Percentiles rank a stretch among this genome's conserved stretches.
Conservation (phyloP, 2,797 vertebrate species). For the Melanotaenia trifasciata region DNA sequence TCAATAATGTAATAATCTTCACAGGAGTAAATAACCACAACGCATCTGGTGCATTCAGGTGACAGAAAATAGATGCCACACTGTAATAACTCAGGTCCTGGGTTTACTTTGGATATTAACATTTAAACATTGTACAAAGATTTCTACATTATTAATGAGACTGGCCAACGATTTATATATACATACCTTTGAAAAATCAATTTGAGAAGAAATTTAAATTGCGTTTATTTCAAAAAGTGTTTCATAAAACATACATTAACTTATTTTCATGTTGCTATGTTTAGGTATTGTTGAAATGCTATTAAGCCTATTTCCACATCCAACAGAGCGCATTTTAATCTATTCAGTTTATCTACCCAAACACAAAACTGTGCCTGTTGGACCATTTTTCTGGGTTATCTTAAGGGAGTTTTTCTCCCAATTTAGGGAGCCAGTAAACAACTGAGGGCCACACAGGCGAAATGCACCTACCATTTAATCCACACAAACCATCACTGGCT, state of each 20-base stretch:
- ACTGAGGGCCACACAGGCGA: not conserved
- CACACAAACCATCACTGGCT: not conserved
- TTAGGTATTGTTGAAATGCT: not conserved
- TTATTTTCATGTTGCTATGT: not conserved
- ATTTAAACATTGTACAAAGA: not conserved
- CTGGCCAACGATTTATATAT: not conserved
- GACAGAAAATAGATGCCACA: not conserved
- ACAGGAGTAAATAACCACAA: constrained; percentile 57
- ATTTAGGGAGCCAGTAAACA: not conserved
- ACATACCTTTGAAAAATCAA: not conserved
- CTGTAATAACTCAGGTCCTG: not conserved
- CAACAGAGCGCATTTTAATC: not conserved
- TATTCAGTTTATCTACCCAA: not conserved
- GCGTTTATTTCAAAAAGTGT: not conserved
- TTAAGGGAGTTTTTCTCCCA: not conserved
- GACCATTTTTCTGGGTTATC: not conserved
- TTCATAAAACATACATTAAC: no score
- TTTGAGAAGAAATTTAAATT: not conserved
- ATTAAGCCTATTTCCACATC: not conserved
- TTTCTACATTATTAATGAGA: not conserved
- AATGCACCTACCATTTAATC: not conserved
- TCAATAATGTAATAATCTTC: constrained; percentile 79
- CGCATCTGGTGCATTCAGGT: constrained; percentile 19
- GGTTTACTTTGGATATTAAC: not conserved
- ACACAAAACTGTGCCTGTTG: not conserved